phyloP scores from a whole-genome alignment of 2,888 invertebrate species.

The Brenthis ino region DNA sequence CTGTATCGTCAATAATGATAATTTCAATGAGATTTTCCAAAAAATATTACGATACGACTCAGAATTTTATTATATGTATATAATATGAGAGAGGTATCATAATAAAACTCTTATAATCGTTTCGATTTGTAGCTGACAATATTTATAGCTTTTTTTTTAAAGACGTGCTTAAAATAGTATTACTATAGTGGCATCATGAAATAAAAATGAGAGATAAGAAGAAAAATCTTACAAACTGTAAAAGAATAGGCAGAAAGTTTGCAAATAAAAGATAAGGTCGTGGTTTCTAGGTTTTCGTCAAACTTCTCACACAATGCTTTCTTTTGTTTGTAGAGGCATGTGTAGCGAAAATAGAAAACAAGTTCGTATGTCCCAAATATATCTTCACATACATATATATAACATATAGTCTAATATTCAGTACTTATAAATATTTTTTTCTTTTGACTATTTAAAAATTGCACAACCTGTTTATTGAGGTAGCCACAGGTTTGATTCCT shows the following conservation, averaged over 20 bases:
- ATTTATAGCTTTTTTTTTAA: background rate
- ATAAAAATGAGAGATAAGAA: background rate
- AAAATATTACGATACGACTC: no score
- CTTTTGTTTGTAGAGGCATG: constrained; percentile 21
- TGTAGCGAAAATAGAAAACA: constrained; percentile 8
- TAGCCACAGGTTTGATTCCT: no score
- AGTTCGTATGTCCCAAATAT: background rate
- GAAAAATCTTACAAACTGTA: background rate
- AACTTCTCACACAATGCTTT: constrained; percentile 18
- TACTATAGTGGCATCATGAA: background rate
- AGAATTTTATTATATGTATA: no score
- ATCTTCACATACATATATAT: background rate
- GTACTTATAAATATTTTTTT: background rate
- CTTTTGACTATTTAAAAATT: background rate
- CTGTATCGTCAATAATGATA: no score
- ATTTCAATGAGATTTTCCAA: no score
- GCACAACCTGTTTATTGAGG: no score
- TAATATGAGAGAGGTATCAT: no score
- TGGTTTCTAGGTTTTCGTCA: constrained; percentile 15
- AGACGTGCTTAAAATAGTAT: background rate
- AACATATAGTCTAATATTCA: background rate
- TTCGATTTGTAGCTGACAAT: no score
- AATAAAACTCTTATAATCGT: no score
- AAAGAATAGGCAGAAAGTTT: constrained; percentile 2
- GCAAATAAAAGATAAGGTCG: constrained; percentile 25